Base-by-base conservation (phyloP, 2,113 vertebrate species). In the Dicrurus megarhynchus region DNA sequence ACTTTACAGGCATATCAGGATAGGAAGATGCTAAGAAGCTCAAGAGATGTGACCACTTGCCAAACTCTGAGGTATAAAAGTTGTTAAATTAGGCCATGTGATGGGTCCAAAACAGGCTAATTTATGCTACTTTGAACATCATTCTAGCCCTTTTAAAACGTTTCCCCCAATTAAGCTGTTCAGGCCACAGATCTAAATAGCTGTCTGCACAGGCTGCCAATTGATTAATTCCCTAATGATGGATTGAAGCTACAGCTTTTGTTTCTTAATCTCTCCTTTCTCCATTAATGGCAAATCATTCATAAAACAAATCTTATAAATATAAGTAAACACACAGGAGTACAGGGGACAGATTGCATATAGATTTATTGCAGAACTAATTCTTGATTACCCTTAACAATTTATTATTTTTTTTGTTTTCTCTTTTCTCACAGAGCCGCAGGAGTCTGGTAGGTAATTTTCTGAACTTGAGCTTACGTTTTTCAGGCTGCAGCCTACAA, bases 141-240 rank as follows among this genome's bases (percentile, higher is more conserved):
- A 94, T 96, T 97, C 93, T 95, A 90, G 94, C 84, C 96, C 94
- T 97, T 97, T 98, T 95, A 98, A 97, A 97, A 97, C 89, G 81
- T 96, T 97, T 98, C 96, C 91, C 95, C 97, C 98, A 98, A 97
- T 98, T 98, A 98, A 98, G 96, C 97, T 97, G 89, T 97, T 97
- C 95, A 97, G 97, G 83, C 96, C 97, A 97, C 97, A 97, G 97
- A 97, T 98, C 98, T 96, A 98, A 98, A 98, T 98, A 98, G 97
- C 97, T 98, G 98, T 97, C 96, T 97, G 93, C 91, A 83, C 92
- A 97, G 96, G 97, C 97, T 98, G 97, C 97, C 98, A 98, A 97
- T 98, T 98, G 98, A 97, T 98, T 98, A 98, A 98, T 98, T 98
- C 98, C 98, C 98, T 98, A 97, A 98, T 98, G 97, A 98, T 98